These are phyloP conservation scores for Rhinolophus sinicus DNA, from an alignment of 2,113 vertebrate genomes.

Conservation along the genomic window DNA sequence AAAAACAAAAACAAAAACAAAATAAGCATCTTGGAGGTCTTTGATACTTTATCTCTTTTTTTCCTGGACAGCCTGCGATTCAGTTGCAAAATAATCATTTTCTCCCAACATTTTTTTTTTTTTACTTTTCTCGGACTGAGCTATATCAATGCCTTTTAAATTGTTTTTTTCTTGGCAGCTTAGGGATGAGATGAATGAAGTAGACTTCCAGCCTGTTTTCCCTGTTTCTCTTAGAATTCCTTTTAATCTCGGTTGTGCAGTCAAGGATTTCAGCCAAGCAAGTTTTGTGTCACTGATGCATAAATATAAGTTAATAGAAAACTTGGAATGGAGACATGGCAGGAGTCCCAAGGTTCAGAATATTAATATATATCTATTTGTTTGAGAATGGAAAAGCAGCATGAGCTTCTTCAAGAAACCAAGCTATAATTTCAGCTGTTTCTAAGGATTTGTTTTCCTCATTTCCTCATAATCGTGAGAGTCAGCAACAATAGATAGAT, in stretches of 20 bases:
- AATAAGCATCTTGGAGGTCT: neutral
- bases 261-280: neutral
- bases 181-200: neutral
- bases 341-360: neutral
- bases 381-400: neutral
- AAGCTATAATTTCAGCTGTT: slow-evolving; percentile 48
- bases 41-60: slow-evolving; percentile 19
- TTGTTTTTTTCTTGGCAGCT: neutral
- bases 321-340: neutral
- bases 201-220: neutral
- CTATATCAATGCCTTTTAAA: neutral
- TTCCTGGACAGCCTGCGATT: neutral
- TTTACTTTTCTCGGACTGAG: neutral
- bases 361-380: neutral
- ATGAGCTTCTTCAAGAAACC: neutral
- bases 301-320: neutral
- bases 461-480: neutral
- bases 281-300: neutral
- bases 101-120: neutral
- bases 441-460: neutral
- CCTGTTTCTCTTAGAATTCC: neutral
- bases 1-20: neutral
- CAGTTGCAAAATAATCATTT: neutral
- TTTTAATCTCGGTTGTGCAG: neutral
- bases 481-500: neutral